Conservation (phyloP, 1,140 invertebrate genomes). For the Apis florea region DNA sequence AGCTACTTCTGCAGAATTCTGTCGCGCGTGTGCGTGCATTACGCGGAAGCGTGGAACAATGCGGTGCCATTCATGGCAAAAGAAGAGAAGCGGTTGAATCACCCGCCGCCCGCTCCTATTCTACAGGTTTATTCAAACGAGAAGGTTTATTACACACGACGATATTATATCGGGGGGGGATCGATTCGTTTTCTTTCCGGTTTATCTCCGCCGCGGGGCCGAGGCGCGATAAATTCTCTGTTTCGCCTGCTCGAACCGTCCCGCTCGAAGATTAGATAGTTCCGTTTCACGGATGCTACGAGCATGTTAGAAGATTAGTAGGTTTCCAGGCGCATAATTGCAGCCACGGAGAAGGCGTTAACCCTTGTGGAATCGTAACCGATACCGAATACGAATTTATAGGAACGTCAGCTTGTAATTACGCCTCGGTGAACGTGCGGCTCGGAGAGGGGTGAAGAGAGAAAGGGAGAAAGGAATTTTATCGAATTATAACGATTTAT, state of each 20-base stretch:
- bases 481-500: slow-evolving; percentile 34
- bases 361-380: slow-evolving; percentile 25
- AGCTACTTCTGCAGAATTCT: slow-evolving; percentile 39
- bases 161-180: not conserved
- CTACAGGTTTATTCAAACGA: slow-evolving; percentile 15
- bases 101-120: not conserved
- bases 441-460: not conserved
- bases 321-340: slow-evolving; percentile 27
- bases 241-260: not conserved
- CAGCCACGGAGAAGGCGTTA: slow-evolving; percentile 17
- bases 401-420: slow-evolving; percentile 37
- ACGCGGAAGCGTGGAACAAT: slow-evolving; percentile 46
- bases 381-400: slow-evolving; percentile 15
- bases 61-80: slow-evolving; percentile 47
- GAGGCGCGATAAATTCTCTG: slow-evolving; percentile 4
- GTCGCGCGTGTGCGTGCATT: slow-evolving; percentile 7
- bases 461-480: slow-evolving; percentile 2
- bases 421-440: not conserved
- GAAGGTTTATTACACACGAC: not conserved
- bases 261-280: not conserved
- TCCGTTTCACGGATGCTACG: slow-evolving; percentile 11
- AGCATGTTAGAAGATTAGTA: slow-evolving; percentile 24
- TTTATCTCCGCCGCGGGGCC: too few relatives aligned
- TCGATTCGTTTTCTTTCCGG: too few relatives aligned
- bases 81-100: slow-evolving; percentile 45